These are phyloP conservation scores for Manis crassicaudata DNA, from an alignment of 2,797 vertebrate genomes.

Conservation along the genomic window DNA sequence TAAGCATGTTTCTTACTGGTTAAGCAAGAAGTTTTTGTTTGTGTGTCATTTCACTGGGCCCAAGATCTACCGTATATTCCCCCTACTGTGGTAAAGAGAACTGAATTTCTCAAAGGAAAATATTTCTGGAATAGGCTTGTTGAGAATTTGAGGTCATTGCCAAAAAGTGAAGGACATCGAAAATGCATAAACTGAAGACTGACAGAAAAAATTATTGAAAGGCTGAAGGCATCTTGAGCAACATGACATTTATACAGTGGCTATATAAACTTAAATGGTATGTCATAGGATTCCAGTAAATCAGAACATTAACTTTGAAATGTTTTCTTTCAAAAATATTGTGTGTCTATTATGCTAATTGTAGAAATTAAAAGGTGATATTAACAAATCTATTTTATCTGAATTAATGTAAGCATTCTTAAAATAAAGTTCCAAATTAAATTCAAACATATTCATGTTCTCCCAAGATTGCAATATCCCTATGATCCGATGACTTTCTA, in stretches of 20 bases:
- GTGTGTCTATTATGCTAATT: slow-evolving; percentile 50
- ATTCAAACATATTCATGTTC: slow-evolving; percentile 1
- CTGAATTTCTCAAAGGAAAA: background rate
- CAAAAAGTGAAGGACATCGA: background rate
- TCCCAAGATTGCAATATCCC: background rate
- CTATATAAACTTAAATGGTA: slow-evolving; percentile 51
- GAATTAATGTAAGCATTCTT: slow-evolving; percentile 46
- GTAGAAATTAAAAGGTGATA: slow-evolving; percentile 58
- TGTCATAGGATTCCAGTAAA: slow-evolving; percentile 44
- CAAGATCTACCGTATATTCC: background rate
- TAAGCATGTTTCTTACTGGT: background rate
- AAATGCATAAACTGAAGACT: slow-evolving; percentile 37
- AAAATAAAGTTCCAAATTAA: slow-evolving; percentile 52
- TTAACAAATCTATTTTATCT: slow-evolving; percentile 43
- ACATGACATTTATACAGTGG: background rate
- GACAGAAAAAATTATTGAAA: slow-evolving; percentile 34
- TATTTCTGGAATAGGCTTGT: background rate
- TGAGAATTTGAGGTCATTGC: slow-evolving; percentile 6
- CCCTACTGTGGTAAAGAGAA: background rate
- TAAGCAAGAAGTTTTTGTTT: background rate
- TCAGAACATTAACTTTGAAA: slow-evolving; percentile 40
- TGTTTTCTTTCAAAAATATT: slow-evolving; percentile 53
- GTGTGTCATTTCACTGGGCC: background rate
- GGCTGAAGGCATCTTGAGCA: background rate
- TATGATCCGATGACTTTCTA: background rate